These are phyloP conservation scores for Cryptosula pallasiana DNA, from an alignment of 2,888 invertebrate species.

Conservation along the genomic window DNA sequence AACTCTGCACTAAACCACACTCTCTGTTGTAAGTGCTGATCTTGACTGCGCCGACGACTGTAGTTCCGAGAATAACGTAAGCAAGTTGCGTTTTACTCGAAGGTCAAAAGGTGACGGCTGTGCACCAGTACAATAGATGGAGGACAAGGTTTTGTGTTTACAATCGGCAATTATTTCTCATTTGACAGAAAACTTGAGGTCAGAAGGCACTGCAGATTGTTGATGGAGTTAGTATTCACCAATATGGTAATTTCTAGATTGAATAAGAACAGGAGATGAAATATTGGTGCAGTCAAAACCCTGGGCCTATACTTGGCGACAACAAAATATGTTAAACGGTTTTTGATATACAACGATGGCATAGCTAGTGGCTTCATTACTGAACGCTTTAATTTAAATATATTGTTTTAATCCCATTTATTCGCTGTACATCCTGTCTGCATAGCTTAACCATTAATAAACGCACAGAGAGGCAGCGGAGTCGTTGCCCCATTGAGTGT, in stretches of 20 bases:
- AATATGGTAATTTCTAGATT: not conserved
- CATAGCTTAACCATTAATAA: too few species aligned
- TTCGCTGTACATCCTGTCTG: not conserved
- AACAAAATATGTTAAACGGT: not conserved
- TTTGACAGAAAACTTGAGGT: not conserved
- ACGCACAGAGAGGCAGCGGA: too few species aligned
- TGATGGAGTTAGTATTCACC: not conserved
- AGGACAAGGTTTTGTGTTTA: too few species aligned
- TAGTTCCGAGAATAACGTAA: too few species aligned
- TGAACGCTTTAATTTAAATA: not conserved
- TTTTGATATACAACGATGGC: not conserved
- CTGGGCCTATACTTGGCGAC: not conserved
- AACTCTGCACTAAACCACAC: too few species aligned
- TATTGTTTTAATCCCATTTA: constrained; percentile 11
- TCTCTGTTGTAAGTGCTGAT: too few species aligned
- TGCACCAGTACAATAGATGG: too few species aligned
- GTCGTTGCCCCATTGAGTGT: too few species aligned
- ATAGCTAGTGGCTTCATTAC: not conserved
- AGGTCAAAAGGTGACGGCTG: too few species aligned
- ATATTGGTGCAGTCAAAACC: not conserved
- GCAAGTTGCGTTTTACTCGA: too few species aligned
- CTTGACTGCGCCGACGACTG: too few species aligned
- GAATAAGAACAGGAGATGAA: not conserved
- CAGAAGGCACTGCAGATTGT: not conserved
- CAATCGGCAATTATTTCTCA: not conserved